These are phyloP conservation scores for Pectinophora gossypiella DNA, from an alignment of 1,140 invertebrate genomes.

Conservation along the genomic window DNA sequence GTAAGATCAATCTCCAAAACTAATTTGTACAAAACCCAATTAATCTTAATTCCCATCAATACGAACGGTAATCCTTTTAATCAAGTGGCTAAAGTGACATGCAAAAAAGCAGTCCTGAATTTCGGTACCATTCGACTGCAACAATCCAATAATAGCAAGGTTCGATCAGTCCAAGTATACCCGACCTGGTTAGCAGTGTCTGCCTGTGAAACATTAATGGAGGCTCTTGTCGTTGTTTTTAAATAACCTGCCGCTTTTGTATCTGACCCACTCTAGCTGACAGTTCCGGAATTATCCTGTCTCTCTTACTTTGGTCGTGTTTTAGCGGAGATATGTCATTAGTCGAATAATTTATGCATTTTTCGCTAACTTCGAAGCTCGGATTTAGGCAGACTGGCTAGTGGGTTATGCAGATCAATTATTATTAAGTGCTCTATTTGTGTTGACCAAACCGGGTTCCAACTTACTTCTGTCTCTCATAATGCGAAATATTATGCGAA, in stretches of 20 bases:
- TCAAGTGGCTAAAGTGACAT: constrained; percentile 16
- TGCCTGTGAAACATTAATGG: constrained; percentile 60
- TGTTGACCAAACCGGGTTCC: no score
- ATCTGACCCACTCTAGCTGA: constrained; percentile 49
- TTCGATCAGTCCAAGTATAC: constrained; percentile 65
- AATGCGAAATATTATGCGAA: no score
- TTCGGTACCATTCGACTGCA: constrained; percentile 48
- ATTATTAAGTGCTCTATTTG: no score
- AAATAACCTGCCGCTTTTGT: constrained; percentile 48
- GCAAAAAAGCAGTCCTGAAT: constrained; percentile 46
- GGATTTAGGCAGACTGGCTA: neutral
- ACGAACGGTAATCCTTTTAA: constrained; percentile 36
- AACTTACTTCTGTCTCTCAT: no score
- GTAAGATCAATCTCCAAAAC: neutral
- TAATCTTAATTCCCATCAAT: constrained; percentile 2
- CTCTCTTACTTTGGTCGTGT: constrained; percentile 15
- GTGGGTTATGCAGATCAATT: no score
- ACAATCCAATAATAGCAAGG: constrained; percentile 64
- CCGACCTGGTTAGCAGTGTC: constrained; percentile 39
- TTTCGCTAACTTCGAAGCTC: neutral
- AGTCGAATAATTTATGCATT: constrained; percentile 34
- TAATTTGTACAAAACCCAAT: neutral
- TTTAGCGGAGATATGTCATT: constrained; percentile 22
- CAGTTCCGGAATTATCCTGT: constrained; percentile 45
- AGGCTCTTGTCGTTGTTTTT: constrained; percentile 54